Conservation (phyloP, 2,113 vertebrate genomes). For the Ameiurus melas region DNA sequence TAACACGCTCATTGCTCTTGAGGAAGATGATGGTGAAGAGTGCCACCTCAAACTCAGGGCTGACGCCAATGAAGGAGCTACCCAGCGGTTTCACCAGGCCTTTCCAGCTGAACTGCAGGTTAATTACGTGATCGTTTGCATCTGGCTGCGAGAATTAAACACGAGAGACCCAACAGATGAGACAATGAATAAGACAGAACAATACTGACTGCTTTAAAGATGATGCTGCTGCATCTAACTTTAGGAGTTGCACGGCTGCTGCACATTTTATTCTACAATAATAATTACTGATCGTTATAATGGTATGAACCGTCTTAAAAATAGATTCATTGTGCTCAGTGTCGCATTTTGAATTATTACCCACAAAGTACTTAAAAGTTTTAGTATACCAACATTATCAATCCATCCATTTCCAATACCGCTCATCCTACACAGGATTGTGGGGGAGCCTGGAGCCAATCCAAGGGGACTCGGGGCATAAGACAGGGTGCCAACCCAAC, state of each 20-base stretch:
- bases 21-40: slow-evolving; percentile 84
- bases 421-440: too few species aligned
- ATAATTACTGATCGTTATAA: background rate
- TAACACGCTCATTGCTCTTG: slow-evolving; percentile 71
- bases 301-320: background rate
- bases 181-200: background rate
- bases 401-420: too few species aligned
- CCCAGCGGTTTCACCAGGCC: slow-evolving; percentile 77
- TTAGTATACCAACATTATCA: too few species aligned
- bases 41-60: slow-evolving; percentile 82
- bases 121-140: slow-evolving; percentile 82
- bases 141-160: slow-evolving; percentile 71
- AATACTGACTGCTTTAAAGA: background rate
- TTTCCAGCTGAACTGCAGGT: slow-evolving; percentile 88
- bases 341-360: background rate
- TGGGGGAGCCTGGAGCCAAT: too few species aligned
- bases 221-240: background rate
- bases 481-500: too few species aligned
- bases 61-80: slow-evolving; percentile 81
- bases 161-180: background rate
- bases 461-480: too few species aligned
- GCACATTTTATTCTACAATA: background rate
- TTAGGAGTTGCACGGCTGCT: background rate
- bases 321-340: background rate
- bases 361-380: background rate